Evolutionary conservation across 2,113 vertebrate species (phyloP), one percentile per base, ranked within the genome.

Genomic region (Camarhynchus parvulus): DNA sequence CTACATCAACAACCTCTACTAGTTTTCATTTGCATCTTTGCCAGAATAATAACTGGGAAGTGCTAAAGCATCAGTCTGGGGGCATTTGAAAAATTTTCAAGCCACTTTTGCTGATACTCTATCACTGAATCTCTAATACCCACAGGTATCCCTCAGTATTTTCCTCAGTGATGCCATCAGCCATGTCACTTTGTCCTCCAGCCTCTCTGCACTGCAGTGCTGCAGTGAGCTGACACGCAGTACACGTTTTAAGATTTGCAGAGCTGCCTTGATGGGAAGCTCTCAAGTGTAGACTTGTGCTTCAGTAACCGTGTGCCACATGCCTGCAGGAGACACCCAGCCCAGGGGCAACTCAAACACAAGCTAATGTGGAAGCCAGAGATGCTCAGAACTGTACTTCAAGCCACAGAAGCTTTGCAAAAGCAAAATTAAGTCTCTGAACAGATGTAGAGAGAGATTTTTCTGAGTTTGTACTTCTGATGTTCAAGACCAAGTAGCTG

Each of bases 151-250:
- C 81, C 53, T 83, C 24, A 28, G 31, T 79, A 76, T 95, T 94
- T 82, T 84, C 30, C 37, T 92, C 66, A 33, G 59, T 78, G 77
- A 85, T 56, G 78, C 39, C 87, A 83, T 90, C 37, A 86, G 16
- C 66, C 46, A 5, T 24, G 31, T 58, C 44, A 13, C 42, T 72
- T 86, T 88, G 44, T 52, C 77, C 66, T 94, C 78, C 47, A 25
- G 13, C 70, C 37, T 86, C 76, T 83, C 68, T 69, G 42, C 78
- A 47, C 41, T 74, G 80, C 67, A 59, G 53, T 1, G 6, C 84
- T 94, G 73, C 80, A 63, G 73, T 92, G 59, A 95, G 64, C 73
- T 96, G 83, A 92, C 87, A 93, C 23, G 20, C 62, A 35, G 23
- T 2, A 15, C 70, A 61, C 55, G 61, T 21, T 37, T 64, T 75